Percentiles rank a stretch among this genome's conserved stretches.
Conservation (phyloP, 2,113 vertebrate genomes). For the Clarias batrachus region DNA sequence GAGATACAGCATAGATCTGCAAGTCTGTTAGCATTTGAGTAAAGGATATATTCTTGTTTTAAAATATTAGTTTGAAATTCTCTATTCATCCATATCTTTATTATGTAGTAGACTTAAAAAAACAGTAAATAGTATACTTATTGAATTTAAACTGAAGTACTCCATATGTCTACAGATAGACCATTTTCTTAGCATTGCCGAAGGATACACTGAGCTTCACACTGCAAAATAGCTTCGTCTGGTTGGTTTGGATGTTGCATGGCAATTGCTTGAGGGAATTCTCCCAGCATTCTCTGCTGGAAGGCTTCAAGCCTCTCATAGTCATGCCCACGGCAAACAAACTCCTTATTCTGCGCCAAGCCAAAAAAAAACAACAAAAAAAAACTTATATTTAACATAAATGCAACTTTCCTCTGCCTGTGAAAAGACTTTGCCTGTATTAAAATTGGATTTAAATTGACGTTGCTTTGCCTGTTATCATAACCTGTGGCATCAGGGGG, state of each 20-base stretch:
- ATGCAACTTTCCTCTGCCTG: neutral
- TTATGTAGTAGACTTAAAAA: neutral
- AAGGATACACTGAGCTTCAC: conserved; percentile 98
- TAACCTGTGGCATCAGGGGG: neutral
- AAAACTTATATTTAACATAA: conserved; percentile 1
- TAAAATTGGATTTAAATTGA: conserved; percentile 26
- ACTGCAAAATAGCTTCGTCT: conserved; percentile 89
- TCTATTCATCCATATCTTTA: no score
- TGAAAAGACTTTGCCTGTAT: conserved; percentile 4
- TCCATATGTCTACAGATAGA: neutral
- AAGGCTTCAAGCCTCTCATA: conserved; percentile 96
- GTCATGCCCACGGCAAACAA: conserved; percentile 95
- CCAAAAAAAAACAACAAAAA: neutral
- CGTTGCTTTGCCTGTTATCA: neutral
- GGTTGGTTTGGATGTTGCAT: conserved; percentile 99
- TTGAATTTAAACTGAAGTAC: neutral
- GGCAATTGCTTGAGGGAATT: conserved; percentile 97
- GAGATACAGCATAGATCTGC: conserved; percentile 91
- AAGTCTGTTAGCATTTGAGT: conserved; percentile 65
- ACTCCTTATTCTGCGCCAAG: conserved; percentile 90
- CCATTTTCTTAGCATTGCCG: neutral
- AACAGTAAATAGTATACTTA: neutral
- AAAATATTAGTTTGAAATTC: neutral
- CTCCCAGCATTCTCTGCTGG: conserved; percentile 97
- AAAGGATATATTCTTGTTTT: conserved; percentile 51